Conservation (phyloP, 2,888 invertebrate genomes). For the Drosophila kokeensis region DNA sequence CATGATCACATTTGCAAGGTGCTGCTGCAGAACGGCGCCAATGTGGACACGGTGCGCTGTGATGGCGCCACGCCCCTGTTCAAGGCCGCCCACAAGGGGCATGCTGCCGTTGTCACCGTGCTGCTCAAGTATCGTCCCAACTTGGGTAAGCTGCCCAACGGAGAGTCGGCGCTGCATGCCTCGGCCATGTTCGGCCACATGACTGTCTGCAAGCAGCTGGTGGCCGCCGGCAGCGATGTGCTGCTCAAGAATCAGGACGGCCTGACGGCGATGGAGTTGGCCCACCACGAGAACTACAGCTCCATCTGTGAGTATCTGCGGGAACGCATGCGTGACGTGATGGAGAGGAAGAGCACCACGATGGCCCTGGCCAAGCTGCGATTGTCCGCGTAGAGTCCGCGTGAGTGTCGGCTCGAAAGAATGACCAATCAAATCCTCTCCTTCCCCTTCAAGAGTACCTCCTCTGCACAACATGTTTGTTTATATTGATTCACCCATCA, state of each 20-base stretch:
- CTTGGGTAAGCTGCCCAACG: constrained; percentile 93
- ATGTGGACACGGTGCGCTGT: constrained; percentile 92
- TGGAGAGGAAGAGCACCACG: constrained; percentile 58
- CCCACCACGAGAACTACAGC: constrained; percentile 85
- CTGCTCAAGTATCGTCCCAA: constrained; percentile 93
- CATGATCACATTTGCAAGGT: constrained; percentile 92
- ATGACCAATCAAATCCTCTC: constrained; percentile 45
- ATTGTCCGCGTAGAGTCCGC: constrained; percentile 58
- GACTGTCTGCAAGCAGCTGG: constrained; percentile 90
- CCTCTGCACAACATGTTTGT: constrained; percentile 65
- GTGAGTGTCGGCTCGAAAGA: not conserved
- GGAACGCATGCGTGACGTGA: constrained; percentile 76
- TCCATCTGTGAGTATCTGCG: constrained; percentile 84
- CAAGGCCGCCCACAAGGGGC: constrained; percentile 98
- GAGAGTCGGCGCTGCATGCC: constrained; percentile 95
- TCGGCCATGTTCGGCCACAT: constrained; percentile 95
- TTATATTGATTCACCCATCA: constrained; percentile 53
- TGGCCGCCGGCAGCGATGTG: constrained; percentile 89
- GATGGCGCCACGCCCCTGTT: constrained; percentile 97
- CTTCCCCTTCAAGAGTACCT: constrained; percentile 68
- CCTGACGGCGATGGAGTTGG: constrained; percentile 88
- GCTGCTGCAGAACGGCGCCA: constrained; percentile 91
- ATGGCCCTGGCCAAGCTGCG: constrained; percentile 54
- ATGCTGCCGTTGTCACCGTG: constrained; percentile 93
- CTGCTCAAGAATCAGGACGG: constrained; percentile 90